phyloP scores from a whole-genome alignment of 2,113 vertebrate species.

The Trematocara macrostoma region DNA sequence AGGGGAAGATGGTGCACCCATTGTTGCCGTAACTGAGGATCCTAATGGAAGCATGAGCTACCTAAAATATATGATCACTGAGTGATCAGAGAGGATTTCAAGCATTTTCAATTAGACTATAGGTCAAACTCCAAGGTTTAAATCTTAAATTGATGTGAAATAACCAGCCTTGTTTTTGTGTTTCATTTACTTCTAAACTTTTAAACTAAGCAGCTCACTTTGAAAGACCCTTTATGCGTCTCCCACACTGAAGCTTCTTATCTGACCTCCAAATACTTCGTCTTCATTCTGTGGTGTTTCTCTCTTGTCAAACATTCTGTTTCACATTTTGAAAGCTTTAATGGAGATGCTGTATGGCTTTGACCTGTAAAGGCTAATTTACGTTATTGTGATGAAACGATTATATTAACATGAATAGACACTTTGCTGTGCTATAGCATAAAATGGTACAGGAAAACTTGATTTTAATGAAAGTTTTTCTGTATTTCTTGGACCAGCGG shows the following conservation, averaged over 20 bases:
- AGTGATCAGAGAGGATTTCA: not conserved
- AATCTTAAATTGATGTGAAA: not conserved
- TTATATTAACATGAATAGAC: not conserved
- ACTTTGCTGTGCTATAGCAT: not conserved
- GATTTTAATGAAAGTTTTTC: not conserved
- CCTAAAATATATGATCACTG: not conserved
- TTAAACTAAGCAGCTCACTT: not conserved
- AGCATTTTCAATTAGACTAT: not conserved
- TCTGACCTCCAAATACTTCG: not conserved
- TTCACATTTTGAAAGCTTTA: not conserved
- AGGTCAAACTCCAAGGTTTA: not conserved
- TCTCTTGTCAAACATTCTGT: not conserved
- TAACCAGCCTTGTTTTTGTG: not conserved
- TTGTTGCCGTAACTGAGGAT: not conserved
- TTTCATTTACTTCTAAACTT: not conserved
- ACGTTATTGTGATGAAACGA: not conserved
- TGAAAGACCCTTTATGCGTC: not conserved
- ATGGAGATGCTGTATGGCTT: not conserved
- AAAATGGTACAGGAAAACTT: not conserved
- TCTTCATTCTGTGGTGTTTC: not conserved
- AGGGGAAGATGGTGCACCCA: rapidly evolving
- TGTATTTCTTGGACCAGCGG: not conserved
- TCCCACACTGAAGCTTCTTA: not conserved
- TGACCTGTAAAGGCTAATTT: not conserved
- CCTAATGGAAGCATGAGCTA: not conserved